Base-by-base conservation (phyloP, 2,888 invertebrate species). In the Strigamia transsilvanica region DNA sequence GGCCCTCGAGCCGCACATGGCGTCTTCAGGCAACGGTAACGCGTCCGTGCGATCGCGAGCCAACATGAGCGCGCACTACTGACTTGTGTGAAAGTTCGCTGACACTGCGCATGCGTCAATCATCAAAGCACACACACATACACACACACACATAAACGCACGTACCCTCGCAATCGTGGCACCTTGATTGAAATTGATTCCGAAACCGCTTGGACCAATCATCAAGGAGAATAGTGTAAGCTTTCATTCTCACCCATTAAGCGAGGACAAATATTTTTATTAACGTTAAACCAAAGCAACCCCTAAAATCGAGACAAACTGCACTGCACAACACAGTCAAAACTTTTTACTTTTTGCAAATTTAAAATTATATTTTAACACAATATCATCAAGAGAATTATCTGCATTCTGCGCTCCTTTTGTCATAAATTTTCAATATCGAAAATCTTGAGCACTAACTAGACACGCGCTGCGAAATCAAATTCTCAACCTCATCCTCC, bases 181-280 rank as follows among this genome's bases (percentile, higher is more conserved):
- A 73, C 73, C 73, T 73, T 73, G 73, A 73, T 73, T 73, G 73
- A 73, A 73, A 73, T 73, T 73, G 73, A 73, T 73, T 73, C 73
- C 32, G 15, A 73, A 73, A 27, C 73, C 23, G 56, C 56, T 56
- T 56, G 56, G n/a, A 32, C 73, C 73, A 66, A 66, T 66, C 61
- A 32, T 27, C 73, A n/a, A 18, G 9, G 18, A 56, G 46, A n/a
- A 46, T 5, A 56, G 56, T n/a, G 56, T 56, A 56, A 56, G 56
- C 18, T 56, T 56, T 56, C 56, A 21, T 7, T 56, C 7, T 56
- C n/a, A 18, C 56, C 21, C 56, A 56, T 56, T 56, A 56, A 56
- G 7, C 15, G 56, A 56, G 56, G 56, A 56, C 21, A 56, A 56
- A 18, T 56, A 56, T 56, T 56, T 56, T 56, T 56, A 56, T n/a